Base-by-base conservation (phyloP, 2,113 vertebrate species). In the Pogonocichla stellata region DNA sequence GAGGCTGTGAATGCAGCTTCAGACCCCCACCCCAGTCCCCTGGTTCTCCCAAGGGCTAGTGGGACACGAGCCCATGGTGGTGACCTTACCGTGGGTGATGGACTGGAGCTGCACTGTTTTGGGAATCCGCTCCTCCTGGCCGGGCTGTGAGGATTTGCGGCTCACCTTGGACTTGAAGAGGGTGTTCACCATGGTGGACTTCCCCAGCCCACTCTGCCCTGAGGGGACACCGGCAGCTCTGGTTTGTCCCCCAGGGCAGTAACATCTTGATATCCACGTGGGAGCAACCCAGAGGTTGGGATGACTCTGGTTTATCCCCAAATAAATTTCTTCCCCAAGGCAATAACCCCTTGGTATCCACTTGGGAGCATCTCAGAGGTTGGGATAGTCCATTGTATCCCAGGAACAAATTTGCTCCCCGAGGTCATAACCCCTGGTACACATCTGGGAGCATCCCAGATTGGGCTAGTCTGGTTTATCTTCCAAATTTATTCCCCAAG, bases 171-270 rank as follows among this genome's bases (percentile, higher is more conserved):
- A 99, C 97, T 99, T 99, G 98, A 99, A 99, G 66, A 99, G 97
- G 0, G 99, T 99, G 98, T 99, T 99, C 93, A 99, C 98, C 96
- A 99, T 98, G 0, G 99, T 99, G 2, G 99, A 99, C 90, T 99
- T 99, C n/a, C 99, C 99, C 93, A 99, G 96, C 71, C 99, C 99
- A 1, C 99, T 99, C 97, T 99, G 99, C 97, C 99, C 99, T 99
- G 97, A 2, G 75, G 54, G 29, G 22, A 56, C 9, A 25, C 6
- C 8, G 0, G 34, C n/a, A 87, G 24, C 54, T 80, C 90, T 3
- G 1, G 24, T 73, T 94, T 48, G 20, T 43, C 16, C 47, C 24
- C 23, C n/a, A n/a, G 33, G 6, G 19, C 10, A 5, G 14, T 13
- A 38, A 57, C 28, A 31, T 9, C 48, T 47, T 0, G 1, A 26